phyloP scores from a whole-genome alignment of 2,797 vertebrate species.

The Chelon auratus region DNA sequence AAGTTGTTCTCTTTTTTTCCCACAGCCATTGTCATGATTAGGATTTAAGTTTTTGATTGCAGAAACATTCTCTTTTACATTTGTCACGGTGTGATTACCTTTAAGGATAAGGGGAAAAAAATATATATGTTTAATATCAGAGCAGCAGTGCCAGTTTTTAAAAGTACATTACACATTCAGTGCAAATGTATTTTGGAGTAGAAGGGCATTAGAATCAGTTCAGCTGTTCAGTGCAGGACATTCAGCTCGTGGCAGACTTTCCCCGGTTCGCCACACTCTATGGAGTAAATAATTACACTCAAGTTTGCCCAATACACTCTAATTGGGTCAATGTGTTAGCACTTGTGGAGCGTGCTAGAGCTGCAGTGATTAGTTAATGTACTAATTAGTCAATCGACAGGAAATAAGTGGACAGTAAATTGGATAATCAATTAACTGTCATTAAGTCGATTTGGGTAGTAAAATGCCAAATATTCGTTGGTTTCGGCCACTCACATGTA shows the following conservation, averaged over 20 bases:
- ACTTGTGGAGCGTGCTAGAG: constrained; percentile 15
- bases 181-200: constrained; percentile 10
- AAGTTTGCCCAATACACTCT: constrained; percentile 34
- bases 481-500: background rate
- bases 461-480: background rate
- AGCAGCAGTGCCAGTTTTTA: background rate
- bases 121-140: too few species aligned
- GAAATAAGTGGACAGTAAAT: constrained; percentile 31
- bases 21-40: background rate
- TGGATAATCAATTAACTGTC: constrained; percentile 22
- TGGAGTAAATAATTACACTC: constrained; percentile 44
- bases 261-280: background rate
- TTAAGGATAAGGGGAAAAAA: too few species aligned
- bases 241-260: constrained; percentile 9
- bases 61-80: too few species aligned
- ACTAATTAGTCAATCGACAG: constrained; percentile 33
- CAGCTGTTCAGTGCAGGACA: background rate
- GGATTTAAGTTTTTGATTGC: background rate
- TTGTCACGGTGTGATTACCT: too few species aligned
- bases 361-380: constrained; percentile 30
- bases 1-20: background rate
- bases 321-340: constrained; percentile 28
- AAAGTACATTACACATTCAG: constrained; percentile 4
- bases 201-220: background rate
- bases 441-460: constrained; percentile 1